A percentile compares a stretch with the other conserved stretches of the same genome.
phyloP scores from a whole-genome alignment of 2,113 vertebrate species.

The Dissostichus mawsoni region DNA sequence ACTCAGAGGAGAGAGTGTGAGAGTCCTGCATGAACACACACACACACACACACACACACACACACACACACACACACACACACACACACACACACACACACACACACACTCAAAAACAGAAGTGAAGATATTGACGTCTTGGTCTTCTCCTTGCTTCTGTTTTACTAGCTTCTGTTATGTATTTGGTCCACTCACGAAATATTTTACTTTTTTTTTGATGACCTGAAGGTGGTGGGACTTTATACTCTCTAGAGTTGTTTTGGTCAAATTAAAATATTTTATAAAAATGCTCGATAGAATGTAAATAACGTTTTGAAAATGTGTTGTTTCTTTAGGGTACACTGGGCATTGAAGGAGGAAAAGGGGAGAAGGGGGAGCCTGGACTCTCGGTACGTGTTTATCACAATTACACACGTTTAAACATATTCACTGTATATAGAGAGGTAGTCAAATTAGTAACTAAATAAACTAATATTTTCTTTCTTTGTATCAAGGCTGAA shows the following conservation, averaged over 20 bases:
- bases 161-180: not conserved
- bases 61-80: too few species aligned
- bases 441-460: not conserved
- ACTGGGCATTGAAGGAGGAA: constrained; percentile 81
- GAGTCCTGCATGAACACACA: constrained; percentile 24
- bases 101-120: too few species aligned
- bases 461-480: constrained; percentile 9
- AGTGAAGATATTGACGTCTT: too few species aligned
- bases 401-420: not conserved
- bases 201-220: too few species aligned
- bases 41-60: too few species aligned
- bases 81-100: too few species aligned
- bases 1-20: constrained; percentile 83
- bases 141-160: too few species aligned
- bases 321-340: constrained; percentile 79
- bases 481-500: constrained; percentile 80
- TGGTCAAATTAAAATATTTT: not conserved
- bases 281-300: not conserved
- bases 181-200: too few species aligned
- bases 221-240: not conserved
- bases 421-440: not conserved
- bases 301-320: not conserved
- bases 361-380: constrained; percentile 90
- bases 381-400: constrained; percentile 81
- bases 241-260: not conserved